Percentiles rank a stretch among this genome's conserved stretches.
These are phyloP conservation scores for Lymantria monacha DNA, from an alignment of 2,888 invertebrate genomes.

Conservation along the genomic window DNA sequence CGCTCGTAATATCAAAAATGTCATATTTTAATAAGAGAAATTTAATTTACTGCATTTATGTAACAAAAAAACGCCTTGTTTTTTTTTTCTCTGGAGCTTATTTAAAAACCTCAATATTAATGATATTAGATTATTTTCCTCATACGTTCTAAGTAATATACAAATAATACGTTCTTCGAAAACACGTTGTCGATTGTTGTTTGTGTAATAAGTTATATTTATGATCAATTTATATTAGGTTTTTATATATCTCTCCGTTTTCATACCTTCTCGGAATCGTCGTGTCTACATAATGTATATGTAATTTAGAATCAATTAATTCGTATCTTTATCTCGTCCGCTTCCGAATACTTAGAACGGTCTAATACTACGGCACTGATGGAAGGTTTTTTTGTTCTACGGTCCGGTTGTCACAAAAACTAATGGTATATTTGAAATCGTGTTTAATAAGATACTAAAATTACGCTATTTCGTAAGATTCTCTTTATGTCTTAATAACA, in stretches of 20 bases:
- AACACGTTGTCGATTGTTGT: conserved; percentile 48
- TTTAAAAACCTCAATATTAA: conserved; percentile 36
- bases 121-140: conserved; percentile 44
- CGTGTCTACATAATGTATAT: conserved; percentile 6
- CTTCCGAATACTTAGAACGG: conserved; percentile 35
- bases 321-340: conserved; percentile 33
- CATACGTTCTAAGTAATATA: conserved; percentile 48
- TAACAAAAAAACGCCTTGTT: no score
- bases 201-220: conserved; percentile 38
- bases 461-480: neutral
- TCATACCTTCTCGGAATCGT: conserved; percentile 50
- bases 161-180: conserved; percentile 53
- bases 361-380: conserved; percentile 16
- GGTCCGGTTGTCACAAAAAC: neutral
- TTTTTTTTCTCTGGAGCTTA: conserved; percentile 10
- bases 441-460: neutral
- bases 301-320: conserved; percentile 49
- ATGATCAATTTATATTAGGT: conserved; percentile 35
- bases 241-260: conserved; percentile 49
- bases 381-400: conserved; percentile 17
- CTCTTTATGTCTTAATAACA: neutral
- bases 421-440: neutral
- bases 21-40: no score
- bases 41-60: no score
- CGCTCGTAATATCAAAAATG: no score